Evolutionary conservation across 2,797 vertebrate genomes (phyloP), one percentile per base, ranked within the genome.

Genomic region (Platalea minor): DNA sequence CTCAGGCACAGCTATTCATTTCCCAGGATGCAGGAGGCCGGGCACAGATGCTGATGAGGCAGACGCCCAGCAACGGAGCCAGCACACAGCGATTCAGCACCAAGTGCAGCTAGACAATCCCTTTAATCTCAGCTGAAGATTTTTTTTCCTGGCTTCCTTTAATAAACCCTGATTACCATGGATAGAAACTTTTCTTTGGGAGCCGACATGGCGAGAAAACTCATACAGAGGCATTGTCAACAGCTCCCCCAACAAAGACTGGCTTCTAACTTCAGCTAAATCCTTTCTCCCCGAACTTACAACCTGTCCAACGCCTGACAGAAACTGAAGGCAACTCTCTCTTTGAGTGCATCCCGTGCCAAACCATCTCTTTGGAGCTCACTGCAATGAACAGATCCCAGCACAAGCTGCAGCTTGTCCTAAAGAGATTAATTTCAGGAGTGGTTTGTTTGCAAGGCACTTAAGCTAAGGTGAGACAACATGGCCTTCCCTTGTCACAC

Each of bases 21-120:
- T 77, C 79, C 85, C 6, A 9, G 96, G 93, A 95, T 86, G 65
- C 39, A 5, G 81, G 88, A 88, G 93, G 81, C 78, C 5, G n/a
- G 48, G 61, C 83, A 59, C 43, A 69, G 95, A 85, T 93, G 88
- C 91, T 96, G 96, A 96, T 65, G 4, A 94, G 57, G 78, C 96
- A 70, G 89, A 96, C 50, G 5, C 96, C 93, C 94, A 83, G 94
- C 19, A 29, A 96, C 10, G 2, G 92, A 96, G 88, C 89, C 24
- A 17, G 91, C 80, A 60, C 88, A 2, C 31, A 68, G 95, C 92
- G 45, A 97, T 95, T 97, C 97, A 97, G 95, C 96, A 95, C 89
- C 94, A 96, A 98, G 91, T 88, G 95, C 95, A 97, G 95, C 96
- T 95, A 96, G 91, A 85, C 88, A 89, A 95, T 93, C 95, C 95